Conservation (phyloP, 1,140 invertebrate genomes). For the Sycophila sp. region DNA sequence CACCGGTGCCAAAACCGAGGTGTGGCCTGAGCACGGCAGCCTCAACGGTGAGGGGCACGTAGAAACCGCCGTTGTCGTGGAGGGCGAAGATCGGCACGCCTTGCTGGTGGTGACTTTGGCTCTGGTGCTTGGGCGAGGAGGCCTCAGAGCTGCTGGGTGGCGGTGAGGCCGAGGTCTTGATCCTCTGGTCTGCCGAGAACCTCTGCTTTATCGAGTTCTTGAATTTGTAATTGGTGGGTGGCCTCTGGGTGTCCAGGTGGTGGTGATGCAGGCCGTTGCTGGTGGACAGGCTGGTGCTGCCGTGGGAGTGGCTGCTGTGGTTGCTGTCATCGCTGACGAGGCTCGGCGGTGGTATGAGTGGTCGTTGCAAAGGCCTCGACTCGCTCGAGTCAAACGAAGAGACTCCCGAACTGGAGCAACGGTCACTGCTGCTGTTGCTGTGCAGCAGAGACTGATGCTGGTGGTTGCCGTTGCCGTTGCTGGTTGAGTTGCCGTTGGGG, state of each 20-base stretch:
- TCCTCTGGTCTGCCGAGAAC: constrained; percentile 69
- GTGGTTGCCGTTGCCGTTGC: not conserved
- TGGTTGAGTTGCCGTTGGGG: not conserved
- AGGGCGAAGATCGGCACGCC: constrained; percentile 82
- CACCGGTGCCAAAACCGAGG: constrained; percentile 67
- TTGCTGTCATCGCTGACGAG: constrained; percentile 60
- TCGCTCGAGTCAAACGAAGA: constrained; percentile 57
- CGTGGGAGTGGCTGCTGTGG: constrained; percentile 54
- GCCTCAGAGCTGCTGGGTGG: constrained; percentile 33
- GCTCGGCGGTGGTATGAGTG: constrained; percentile 50
- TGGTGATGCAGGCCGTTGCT: not conserved
- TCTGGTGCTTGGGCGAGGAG: constrained; percentile 2
- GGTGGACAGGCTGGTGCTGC: constrained; percentile 40
- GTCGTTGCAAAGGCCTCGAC: constrained; percentile 10
- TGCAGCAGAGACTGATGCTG: constrained; percentile 21
- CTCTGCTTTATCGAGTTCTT: constrained; percentile 94
- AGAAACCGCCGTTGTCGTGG: constrained; percentile 88
- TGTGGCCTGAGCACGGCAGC: constrained; percentile 78
- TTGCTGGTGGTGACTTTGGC: constrained; percentile 57
- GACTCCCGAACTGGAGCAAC: constrained; percentile 59
- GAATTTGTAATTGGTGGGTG: constrained; percentile 80
- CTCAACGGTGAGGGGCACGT: constrained; percentile 90
- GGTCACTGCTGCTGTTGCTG: constrained; percentile 58
- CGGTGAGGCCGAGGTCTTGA: constrained; percentile 58
- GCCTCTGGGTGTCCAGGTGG: constrained; percentile 4